Evolutionary conservation across 2,797 vertebrate genomes (phyloP).

Genomic region (Argentina silus): DNA sequence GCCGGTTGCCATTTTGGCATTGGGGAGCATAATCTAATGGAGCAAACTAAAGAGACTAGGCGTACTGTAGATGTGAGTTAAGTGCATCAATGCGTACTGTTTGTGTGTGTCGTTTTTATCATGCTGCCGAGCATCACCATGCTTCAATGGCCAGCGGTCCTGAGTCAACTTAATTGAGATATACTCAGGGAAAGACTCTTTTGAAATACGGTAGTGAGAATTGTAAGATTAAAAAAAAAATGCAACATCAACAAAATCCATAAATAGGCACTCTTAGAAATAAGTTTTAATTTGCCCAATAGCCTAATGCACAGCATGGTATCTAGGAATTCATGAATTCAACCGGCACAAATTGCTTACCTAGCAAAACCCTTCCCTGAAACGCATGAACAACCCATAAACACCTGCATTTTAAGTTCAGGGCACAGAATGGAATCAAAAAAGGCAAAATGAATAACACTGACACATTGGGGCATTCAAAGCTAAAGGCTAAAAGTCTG

Average conservation of each 20-base stretch:
- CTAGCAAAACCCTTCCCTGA: constrained; percentile 18
- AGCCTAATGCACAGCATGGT: constrained; percentile 38
- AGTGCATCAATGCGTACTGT: constrained; percentile 31
- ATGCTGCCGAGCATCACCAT: constrained; percentile 39
- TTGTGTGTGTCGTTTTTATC: constrained; percentile 15
- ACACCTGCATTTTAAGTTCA: constrained; percentile 32
- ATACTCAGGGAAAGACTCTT: constrained; percentile 31
- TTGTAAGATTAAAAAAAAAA: constrained; percentile 35
- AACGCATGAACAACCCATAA: constrained; percentile 33
- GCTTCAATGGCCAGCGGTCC: constrained; percentile 53
- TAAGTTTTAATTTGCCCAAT: constrained; percentile 54
- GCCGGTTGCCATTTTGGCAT: constrained; percentile 58
- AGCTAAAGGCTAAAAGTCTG: constrained; percentile 7
- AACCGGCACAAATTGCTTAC: constrained; percentile 33
- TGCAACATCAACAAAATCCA: constrained; percentile 46
- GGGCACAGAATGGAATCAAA: constrained; percentile 29
- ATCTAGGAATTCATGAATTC: constrained; percentile 49
- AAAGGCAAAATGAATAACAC: constrained; percentile 28
- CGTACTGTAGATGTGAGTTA: constrained; percentile 53
- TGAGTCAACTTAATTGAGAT: constrained; percentile 50
- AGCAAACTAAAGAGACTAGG: constrained; percentile 58
- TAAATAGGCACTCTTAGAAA: constrained; percentile 54
- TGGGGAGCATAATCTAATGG: constrained; percentile 62
- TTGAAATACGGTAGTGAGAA: neutral
- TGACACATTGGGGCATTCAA: constrained; percentile 19